Percentiles rank a stretch among this genome's conserved stretches.
Conservation (phyloP, 2,888 invertebrate genomes). For the Ectemnius continuus region DNA sequence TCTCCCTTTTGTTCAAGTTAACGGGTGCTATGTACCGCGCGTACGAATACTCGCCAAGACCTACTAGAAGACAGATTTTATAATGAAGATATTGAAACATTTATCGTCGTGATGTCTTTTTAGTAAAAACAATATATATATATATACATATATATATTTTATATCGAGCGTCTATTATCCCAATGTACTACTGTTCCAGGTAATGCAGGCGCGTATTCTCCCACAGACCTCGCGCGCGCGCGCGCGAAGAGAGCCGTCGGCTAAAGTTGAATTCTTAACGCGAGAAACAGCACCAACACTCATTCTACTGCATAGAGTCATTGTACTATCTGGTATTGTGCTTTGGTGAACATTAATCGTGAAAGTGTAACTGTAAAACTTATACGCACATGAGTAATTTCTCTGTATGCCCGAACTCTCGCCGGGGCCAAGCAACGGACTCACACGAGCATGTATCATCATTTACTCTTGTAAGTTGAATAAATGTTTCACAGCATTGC, state of each 20-base stretch:
- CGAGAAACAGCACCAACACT: conserved; percentile 21
- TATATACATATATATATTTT: conserved; percentile 61
- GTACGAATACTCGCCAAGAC: conserved; percentile 63
- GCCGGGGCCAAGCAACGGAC: neutral
- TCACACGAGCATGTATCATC: conserved; percentile 68
- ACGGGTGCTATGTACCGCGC: conserved; percentile 58
- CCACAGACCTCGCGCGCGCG: conserved; percentile 9
- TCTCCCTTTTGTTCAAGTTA: conserved; percentile 54
- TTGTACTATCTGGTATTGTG: conserved; percentile 63
- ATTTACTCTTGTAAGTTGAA: conserved; percentile 71
- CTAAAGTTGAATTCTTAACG: conserved; percentile 2
- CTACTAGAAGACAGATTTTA: conserved; percentile 62
- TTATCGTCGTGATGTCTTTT: conserved; percentile 64
- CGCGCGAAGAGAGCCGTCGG: conserved; percentile 29
- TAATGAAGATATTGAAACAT: conserved; percentile 62
- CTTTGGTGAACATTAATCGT: conserved; percentile 59
- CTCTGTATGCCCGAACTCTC: conserved; percentile 47
- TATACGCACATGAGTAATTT: conserved; percentile 64
- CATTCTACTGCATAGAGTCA: conserved; percentile 42
- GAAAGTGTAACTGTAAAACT: conserved; percentile 59
- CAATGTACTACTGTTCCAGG: conserved; percentile 25
- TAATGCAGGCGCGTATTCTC: no score
- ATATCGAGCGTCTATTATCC: conserved; percentile 57
- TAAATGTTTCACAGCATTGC: conserved; percentile 73
- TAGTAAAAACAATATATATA: conserved; percentile 58